Percentiles rank a stretch among this genome's conserved stretches.
These are phyloP conservation scores for Limonius californicus DNA, from an alignment of 1,140 invertebrate genomes.

Conservation along the genomic window DNA sequence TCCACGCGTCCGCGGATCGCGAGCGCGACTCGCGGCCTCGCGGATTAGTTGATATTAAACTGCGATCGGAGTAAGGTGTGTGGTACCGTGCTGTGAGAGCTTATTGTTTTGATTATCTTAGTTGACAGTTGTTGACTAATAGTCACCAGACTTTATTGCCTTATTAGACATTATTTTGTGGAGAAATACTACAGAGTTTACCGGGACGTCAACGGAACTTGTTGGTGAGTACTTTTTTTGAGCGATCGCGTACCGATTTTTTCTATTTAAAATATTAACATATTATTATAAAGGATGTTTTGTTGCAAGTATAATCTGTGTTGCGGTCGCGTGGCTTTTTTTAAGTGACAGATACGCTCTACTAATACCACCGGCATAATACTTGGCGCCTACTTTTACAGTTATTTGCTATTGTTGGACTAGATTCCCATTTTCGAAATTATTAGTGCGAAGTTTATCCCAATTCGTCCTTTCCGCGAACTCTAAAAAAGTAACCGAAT, in stretches of 20 bases:
- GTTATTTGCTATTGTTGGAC: conserved; percentile 22
- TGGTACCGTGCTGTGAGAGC: not conserved
- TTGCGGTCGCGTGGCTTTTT: conserved; percentile 30
- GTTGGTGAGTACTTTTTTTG: conserved; percentile 26
- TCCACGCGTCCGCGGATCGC: conserved; percentile 26
- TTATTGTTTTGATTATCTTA: conserved; percentile 1
- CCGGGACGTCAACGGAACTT: conserved; percentile 21
- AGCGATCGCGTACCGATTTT: too few relatives aligned
- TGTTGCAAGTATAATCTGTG: not conserved
- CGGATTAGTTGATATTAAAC: conserved; percentile 1
- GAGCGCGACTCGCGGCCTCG: conserved; percentile 12
- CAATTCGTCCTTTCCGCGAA: too few relatives aligned
- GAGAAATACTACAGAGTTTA: not conserved
- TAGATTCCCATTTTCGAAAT: conserved; percentile 10
- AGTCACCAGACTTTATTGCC: not conserved
- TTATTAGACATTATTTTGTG: not conserved
- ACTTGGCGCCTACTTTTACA: conserved; percentile 24
- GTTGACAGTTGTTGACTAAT: not conserved
- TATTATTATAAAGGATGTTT: too few relatives aligned
- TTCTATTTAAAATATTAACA: too few relatives aligned
- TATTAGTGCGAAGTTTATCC: too few relatives aligned
- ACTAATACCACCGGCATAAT: conserved; percentile 28
- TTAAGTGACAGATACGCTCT: conserved; percentile 35
- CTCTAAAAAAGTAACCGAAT: too few relatives aligned
- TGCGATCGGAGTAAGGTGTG: not conserved